A percentile compares a stretch with the other conserved stretches of the same genome.
These are phyloP conservation scores for Deroplatys truncata DNA, from an alignment of 2,888 invertebrate species.

Conservation along the genomic window DNA sequence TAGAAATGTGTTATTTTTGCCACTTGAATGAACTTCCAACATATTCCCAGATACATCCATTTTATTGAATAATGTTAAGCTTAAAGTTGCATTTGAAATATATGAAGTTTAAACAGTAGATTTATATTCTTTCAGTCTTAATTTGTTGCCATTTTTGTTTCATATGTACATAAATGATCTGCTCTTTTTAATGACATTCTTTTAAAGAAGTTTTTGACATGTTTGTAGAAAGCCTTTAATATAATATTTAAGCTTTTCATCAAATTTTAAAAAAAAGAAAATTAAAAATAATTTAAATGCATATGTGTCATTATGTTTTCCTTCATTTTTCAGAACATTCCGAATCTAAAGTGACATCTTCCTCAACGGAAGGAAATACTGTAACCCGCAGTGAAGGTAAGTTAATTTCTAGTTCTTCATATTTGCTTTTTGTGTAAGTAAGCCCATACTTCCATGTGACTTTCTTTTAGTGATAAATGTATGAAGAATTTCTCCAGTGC, in stretches of 20 bases:
- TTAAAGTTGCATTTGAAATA: too few relatives aligned
- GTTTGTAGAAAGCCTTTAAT: neutral
- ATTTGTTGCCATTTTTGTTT: too few relatives aligned
- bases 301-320: neutral
- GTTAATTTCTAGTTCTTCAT: neutral
- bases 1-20: too few relatives aligned
- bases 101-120: too few relatives aligned
- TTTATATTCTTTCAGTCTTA: too few relatives aligned
- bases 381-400: slow-evolving; percentile 38
- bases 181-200: too few relatives aligned
- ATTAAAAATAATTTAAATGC: neutral
- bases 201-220: too few relatives aligned
- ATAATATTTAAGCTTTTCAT: neutral
- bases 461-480: neutral
- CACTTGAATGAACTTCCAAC: too few relatives aligned
- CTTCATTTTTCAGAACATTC: slow-evolving; percentile 29
- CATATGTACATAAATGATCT: too few relatives aligned
- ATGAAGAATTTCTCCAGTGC: too few relatives aligned
- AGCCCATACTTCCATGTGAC: neutral
- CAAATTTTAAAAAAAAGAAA: neutral
- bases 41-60: too few relatives aligned
- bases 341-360: slow-evolving; percentile 33
- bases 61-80: too few relatives aligned
- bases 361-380: slow-evolving; percentile 32
- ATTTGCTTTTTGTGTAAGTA: neutral